Base-by-base conservation (phyloP, 2,888 invertebrate species). In the Agrotis clavis region DNA sequence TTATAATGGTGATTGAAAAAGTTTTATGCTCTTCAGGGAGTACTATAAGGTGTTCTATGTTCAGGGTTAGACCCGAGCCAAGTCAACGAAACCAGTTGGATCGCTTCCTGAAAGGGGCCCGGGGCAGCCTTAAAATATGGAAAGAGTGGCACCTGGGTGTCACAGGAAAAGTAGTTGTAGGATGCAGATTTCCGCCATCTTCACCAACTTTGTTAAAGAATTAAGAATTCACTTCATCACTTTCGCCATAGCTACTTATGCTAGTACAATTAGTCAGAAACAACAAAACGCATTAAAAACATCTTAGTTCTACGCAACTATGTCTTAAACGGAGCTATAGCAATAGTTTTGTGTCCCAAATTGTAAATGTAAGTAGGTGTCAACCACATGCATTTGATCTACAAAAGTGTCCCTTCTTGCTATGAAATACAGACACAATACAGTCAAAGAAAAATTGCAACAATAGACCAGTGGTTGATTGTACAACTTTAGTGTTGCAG, bases 401-500 rank as follows among this genome's bases (percentile, higher is more conserved):
- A 59, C 45, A 0, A 59, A 51, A 57, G 25, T 1, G 16, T 1
- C 9, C 3, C 13, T 25, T 30, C 25, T 14, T 6, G 14, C 3
- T 16, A 51, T 45, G 21, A 21, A 70, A 51, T 3, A 51, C 56
- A 30, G 14, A 2, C n/a, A 1, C 25, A 25, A 25, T 25, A 25
- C 14, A 53, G 14, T 30, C 21, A 56, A 56, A 41, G 9, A 6
- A 13, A 56, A 56, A 18, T 14, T 56, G 11, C 41, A 41, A 47
- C 25, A 14, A 25, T 13, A 3, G 7, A 13, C 21, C 2, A 21
- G 13, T 19, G 41, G 18, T 35, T 64, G 30, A 50, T 21, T 57
- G 64, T 73, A 75, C 53, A 51, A 41, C 35, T 77, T 76, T 76
- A 75, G 66, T 77, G 30, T 19, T 74, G 68, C 66, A 79, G 48